phyloP scores from a whole-genome alignment of 2,888 invertebrate species.

The Escarpia spicata region DNA sequence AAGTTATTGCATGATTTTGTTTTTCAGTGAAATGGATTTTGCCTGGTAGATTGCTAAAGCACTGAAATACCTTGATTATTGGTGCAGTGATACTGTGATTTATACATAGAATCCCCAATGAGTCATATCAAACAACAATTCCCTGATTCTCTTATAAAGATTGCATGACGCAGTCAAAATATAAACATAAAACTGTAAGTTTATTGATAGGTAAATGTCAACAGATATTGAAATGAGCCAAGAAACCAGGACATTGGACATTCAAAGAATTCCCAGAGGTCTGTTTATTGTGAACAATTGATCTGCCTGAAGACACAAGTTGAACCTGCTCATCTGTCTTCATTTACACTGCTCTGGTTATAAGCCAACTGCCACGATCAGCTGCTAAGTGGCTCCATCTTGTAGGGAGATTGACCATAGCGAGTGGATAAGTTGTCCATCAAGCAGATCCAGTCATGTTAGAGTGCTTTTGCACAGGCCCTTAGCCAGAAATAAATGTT shows the following conservation, averaged over 20 bases:
- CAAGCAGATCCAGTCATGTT: background rate
- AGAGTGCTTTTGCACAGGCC: background rate
- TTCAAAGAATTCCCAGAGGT: too few relatives aligned
- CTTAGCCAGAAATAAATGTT: background rate
- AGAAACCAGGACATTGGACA: too few relatives aligned
- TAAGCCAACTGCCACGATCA: background rate
- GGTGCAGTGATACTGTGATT: background rate
- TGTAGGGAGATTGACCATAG: background rate
- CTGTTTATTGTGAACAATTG: background rate
- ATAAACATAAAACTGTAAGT: too few relatives aligned
- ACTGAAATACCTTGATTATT: background rate
- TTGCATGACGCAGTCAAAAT: too few relatives aligned
- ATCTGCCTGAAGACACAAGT: background rate
- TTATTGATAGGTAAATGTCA: too few relatives aligned
- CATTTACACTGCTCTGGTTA: background rate
- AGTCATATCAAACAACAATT: background rate
- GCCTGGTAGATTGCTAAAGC: too few relatives aligned
- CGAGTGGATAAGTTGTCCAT: background rate
- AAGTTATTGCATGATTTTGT: background rate
- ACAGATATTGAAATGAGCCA: too few relatives aligned
- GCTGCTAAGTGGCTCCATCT: background rate
- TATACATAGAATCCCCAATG: background rate
- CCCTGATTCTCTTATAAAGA: background rate
- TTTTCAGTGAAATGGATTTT: too few relatives aligned
- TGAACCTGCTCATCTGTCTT: background rate